A percentile compares a stretch with the other conserved stretches of the same genome.
These are phyloP conservation scores for Troides oblongomaculatus DNA, from an alignment of 2,888 invertebrate species.

Conservation along the genomic window DNA sequence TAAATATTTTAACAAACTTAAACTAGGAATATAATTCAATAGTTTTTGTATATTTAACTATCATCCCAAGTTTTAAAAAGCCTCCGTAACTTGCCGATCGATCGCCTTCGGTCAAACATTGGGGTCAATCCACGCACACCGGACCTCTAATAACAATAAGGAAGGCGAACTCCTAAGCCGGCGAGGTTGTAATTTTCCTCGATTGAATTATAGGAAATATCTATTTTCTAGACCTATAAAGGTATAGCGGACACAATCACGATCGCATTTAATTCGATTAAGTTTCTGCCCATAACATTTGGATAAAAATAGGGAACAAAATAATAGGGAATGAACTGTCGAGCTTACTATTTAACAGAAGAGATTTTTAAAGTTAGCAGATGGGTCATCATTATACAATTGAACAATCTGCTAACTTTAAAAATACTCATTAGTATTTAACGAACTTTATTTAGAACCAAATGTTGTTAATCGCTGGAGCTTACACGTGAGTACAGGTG, in stretches of 20 bases:
- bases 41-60: background rate
- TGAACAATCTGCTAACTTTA: too few relatives aligned
- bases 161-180: constrained; percentile 33
- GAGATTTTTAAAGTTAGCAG: background rate
- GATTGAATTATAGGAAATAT: constrained; percentile 53
- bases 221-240: constrained; percentile 34
- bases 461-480: too few relatives aligned
- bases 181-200: constrained; percentile 52
- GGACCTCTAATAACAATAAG: constrained; percentile 41
- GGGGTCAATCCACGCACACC: constrained; percentile 45
- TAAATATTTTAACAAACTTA: too few relatives aligned
- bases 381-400: too few relatives aligned
- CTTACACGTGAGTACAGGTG: too few relatives aligned
- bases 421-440: too few relatives aligned
- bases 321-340: background rate
- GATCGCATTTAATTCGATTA: constrained; percentile 17
- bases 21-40: too few relatives aligned
- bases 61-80: background rate
- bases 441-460: too few relatives aligned
- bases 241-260: constrained; percentile 28
- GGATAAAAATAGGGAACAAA: background rate
- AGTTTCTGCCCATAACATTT: constrained; percentile 5
- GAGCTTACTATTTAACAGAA: background rate
- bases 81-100: constrained; percentile 14
- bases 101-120: constrained; percentile 43